Base-by-base conservation (phyloP, 2,888 invertebrate species). In the Junonia oenone region DNA sequence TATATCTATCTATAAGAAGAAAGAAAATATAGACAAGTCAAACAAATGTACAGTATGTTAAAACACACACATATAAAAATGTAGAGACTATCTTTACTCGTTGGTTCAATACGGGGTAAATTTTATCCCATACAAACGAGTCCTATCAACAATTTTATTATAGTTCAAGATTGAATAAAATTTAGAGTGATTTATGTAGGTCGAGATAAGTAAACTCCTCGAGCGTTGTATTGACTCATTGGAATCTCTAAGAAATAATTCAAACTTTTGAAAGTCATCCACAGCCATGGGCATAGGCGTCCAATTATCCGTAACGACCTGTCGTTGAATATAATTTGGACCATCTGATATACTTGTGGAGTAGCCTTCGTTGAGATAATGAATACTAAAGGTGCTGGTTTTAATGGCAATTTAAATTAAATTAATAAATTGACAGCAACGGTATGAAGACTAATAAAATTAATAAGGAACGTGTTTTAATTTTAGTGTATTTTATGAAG, bases 241-340 rank as follows among this genome's bases (percentile, higher is more conserved):
- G 17, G 46, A 46, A 31, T 15, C 46, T 46, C 17, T 17, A 46
- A 29, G 17, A 40, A 40, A 47, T 53, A 31, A 33, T 17, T 22
- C 6, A 33, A 48, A 46, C 17, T 27, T 47, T 29, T 48, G 38
- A 48, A 38, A 47, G 40, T 47, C 47, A 53, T 26, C 31, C 45
- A 27, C 45, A 46, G 29, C 13, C 26, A 37, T 9, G 13, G 37
- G 29, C 43, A 45, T 33, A 46, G 14, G 56, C 61, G 62, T 68
- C 69, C 75, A 76, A 76, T 76, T 75, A 75, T 67, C 61, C 64
- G 58, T 71, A 71, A 68, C 66, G 67, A 71, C 60, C 63, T 66
- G 73, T 63, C 62, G 55, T 26, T 27, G 27, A 33, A 51, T 43
- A 45, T 51, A 22, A 38, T 49, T 49, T 11, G 17, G 27, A 27